A percentile compares a stretch with the other conserved stretches of the same genome.
phyloP scores from a whole-genome alignment of 2,888 invertebrate species.

The Eurois occulta region DNA sequence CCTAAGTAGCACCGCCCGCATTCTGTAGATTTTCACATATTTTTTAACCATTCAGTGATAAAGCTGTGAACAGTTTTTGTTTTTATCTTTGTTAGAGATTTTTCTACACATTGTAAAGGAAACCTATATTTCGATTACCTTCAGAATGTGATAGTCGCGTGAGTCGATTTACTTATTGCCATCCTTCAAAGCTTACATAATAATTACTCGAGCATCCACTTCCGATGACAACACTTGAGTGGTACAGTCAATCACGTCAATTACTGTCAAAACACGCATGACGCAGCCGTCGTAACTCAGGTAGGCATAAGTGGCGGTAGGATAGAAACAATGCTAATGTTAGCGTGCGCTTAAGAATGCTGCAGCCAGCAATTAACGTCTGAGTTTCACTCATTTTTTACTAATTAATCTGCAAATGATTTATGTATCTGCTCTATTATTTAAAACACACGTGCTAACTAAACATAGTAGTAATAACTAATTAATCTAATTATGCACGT shows the following conservation, averaged over 20 bases:
- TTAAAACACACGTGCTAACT: conserved; percentile 5
- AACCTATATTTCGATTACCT: conserved; percentile 10
- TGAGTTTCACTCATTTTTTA: conserved; percentile 51
- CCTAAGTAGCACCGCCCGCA: conserved; percentile 8
- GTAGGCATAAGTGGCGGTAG: conserved; percentile 25
- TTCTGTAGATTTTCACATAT: conserved; percentile 11
- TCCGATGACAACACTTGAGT: conserved; percentile 52
- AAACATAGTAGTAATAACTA: neutral
- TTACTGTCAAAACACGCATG: conserved; percentile 48
- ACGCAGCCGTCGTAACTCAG: conserved; percentile 15
- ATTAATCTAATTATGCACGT: conserved; percentile 5
- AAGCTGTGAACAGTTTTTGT: neutral
- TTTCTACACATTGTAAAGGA: neutral
- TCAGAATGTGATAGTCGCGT: neutral
- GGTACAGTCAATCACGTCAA: conserved; percentile 29
- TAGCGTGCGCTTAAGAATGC: conserved; percentile 35
- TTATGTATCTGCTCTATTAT: neutral
- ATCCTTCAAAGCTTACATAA: conserved; percentile 43
- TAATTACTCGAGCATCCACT: conserved; percentile 47
- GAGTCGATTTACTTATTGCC: conserved; percentile 10
- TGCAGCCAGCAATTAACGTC: conserved; percentile 33
- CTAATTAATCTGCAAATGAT: conserved; percentile 13
- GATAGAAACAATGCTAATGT: conserved; percentile 30
- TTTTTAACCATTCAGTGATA: neutral
- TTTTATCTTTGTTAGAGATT: neutral